Percentiles rank a stretch among this genome's conserved stretches.
phyloP scores from a whole-genome alignment of 2,113 vertebrate genomes.

The Centropus unirufus region DNA sequence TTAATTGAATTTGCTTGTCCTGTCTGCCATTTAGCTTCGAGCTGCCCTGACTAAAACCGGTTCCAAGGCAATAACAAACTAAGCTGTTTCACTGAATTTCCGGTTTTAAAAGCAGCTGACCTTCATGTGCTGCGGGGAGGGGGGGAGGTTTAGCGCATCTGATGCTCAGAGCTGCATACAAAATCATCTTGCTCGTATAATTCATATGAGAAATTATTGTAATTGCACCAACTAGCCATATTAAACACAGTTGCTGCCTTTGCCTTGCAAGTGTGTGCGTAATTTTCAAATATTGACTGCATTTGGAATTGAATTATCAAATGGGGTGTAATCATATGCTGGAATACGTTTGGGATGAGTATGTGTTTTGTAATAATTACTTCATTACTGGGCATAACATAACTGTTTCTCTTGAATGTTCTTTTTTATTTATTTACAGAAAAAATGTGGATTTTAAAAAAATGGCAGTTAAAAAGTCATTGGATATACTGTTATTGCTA shows the following conservation, averaged over 20 bases:
- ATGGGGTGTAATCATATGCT: background rate
- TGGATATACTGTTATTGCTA: background rate
- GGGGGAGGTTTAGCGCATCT: fast-evolving
- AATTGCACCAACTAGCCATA: background rate
- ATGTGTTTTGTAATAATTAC: slow-evolving; percentile 11
- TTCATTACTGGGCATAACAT: background rate
- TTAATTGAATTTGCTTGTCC: slow-evolving; percentile 50
- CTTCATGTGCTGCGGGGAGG: background rate
- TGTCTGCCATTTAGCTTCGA: slow-evolving; percentile 3
- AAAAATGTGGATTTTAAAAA: background rate
- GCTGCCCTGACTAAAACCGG: slow-evolving; percentile 28
- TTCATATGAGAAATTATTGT: background rate
- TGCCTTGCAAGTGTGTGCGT: background rate
- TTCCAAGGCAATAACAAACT: slow-evolving; percentile 34
- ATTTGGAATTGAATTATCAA: slow-evolving; percentile 26
- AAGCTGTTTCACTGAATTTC: slow-evolving; percentile 43
- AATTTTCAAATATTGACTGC: background rate
- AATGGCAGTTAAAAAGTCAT: background rate
- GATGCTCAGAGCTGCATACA: fast-evolving
- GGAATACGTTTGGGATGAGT: background rate
- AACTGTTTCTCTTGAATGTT: background rate
- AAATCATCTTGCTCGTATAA: background rate
- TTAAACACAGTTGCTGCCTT: background rate
- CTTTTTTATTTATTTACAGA: background rate
- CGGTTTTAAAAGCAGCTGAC: slow-evolving; percentile 28